A percentile compares a stretch with the other conserved stretches of the same genome.
Conservation (phyloP, 2,888 invertebrate species). For the Fragum whitleyi region DNA sequence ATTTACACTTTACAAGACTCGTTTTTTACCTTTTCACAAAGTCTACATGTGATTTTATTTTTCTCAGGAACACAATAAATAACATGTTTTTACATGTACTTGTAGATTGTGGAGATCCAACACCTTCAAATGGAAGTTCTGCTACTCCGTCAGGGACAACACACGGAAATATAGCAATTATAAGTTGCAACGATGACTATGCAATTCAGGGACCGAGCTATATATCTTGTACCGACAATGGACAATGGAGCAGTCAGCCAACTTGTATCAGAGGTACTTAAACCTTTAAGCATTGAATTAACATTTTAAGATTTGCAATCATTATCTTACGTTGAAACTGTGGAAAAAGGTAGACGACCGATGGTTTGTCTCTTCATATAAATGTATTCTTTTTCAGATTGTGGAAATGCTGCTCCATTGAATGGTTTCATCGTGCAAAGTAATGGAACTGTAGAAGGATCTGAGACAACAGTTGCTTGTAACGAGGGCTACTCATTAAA, state of each 20-base stretch:
- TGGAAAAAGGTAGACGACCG: neutral
- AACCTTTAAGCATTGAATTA: neutral
- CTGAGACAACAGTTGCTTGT: slow-evolving; percentile 26
- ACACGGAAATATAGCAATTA: neutral
- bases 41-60: too few species aligned
- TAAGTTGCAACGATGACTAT: neutral
- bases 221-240: neutral
- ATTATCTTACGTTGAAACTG: neutral
- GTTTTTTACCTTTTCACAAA: too few species aligned
- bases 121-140: too few species aligned
- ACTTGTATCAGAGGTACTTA: neutral
- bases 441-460: slow-evolving; percentile 3
- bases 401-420: slow-evolving; percentile 19
- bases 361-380: neutral
- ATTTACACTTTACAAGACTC: too few species aligned
- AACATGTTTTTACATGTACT: too few species aligned
- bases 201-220: neutral
- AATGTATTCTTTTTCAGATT: slow-evolving; percentile 18
- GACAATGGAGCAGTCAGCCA: neutral
- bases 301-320: neutral
- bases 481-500: slow-evolving; percentile 17
- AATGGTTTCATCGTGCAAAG: slow-evolving; percentile 20
- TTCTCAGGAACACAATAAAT: too few species aligned
- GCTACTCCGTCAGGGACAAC: too few species aligned
- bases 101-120: too few species aligned